Evolutionary conservation across 2,113 vertebrate genomes (phyloP).

Genomic region (Hepsetus odoe): DNA sequence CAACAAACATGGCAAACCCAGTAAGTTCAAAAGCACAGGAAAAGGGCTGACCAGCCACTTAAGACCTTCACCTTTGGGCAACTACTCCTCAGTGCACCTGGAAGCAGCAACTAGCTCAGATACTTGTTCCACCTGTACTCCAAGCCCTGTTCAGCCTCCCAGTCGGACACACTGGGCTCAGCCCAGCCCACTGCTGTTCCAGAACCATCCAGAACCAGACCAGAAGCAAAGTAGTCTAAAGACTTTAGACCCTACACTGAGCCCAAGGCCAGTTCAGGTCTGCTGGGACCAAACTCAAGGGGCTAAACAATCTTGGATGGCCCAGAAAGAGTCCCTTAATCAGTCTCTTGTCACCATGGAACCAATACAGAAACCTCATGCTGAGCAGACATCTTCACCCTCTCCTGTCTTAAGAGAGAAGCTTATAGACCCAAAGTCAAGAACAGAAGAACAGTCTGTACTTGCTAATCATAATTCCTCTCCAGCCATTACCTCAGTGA

Average conservation of each 20-base stretch:
- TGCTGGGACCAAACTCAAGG: neutral
- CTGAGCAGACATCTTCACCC: slow-evolving; percentile 33
- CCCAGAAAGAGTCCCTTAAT: slow-evolving; percentile 56
- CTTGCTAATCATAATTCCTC: slow-evolving; percentile 72
- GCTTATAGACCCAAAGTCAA: slow-evolving; percentile 15
- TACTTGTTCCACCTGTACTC: slow-evolving; percentile 85
- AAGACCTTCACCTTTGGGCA: slow-evolving; percentile 80
- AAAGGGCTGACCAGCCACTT: slow-evolving; percentile 72
- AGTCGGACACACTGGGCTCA: slow-evolving; percentile 55
- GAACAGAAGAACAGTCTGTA: slow-evolving; percentile 54
- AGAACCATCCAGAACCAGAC: slow-evolving; percentile 63
- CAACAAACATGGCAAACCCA: slow-evolving; percentile 76
- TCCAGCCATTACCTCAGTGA: slow-evolving; percentile 68
- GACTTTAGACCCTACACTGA: neutral
- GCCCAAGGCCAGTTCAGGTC: neutral
- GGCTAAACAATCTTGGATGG: slow-evolving; percentile 38
- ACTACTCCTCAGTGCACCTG: slow-evolving; percentile 80
- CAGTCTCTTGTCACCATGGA: slow-evolving; percentile 59
- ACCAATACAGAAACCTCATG: slow-evolving; percentile 42
- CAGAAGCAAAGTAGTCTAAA: slow-evolving; percentile 63
- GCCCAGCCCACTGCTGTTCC: slow-evolving; percentile 46
- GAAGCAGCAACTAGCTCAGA: slow-evolving; percentile 80
- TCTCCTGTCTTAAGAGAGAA: slow-evolving; percentile 29
- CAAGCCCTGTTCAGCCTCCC: slow-evolving; percentile 62
- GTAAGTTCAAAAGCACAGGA: slow-evolving; percentile 53